Base-by-base conservation (phyloP, 1,140 invertebrate genomes). In the Drusus annulatus region DNA sequence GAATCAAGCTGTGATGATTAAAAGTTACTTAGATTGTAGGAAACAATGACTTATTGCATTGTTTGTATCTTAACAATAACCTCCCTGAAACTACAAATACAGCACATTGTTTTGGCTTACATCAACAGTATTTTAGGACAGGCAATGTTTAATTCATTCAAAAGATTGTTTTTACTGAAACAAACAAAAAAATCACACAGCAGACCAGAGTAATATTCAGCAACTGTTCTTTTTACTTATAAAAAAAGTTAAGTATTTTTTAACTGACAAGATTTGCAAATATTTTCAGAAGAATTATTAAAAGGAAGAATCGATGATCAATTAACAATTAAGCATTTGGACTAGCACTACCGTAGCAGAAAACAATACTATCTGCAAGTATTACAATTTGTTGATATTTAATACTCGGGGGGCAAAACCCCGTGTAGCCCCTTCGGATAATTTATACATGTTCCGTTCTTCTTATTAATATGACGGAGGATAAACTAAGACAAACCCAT, bases 21-120 rank as follows among this genome's bases (percentile, higher is more conserved):
- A 65, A 51, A 71, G 17, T 71, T 50, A 51, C 68, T 71, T 71
- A 71, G 23, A 71, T 50, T 71, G 50, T 71, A 54, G 45, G 68
- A 71, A 71, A 65, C 21, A 71, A 68, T 50, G 31, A 68, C 15
- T 31, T 60, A 13, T n/a, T 31, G n/a, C 25, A 21, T 65, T 28
- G 28, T 65, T 36, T 65, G 17, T 25, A 68, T 7, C n/a, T 68
- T 36, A 31, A 68, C 16, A 68, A 36, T 68, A 36, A 68, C 16
- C 56, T 60, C 23, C 21, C 56, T 60, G 56, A 60, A 60, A 23
- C 56, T 60, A 60, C 13, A 23, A 45, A 45, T 45, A 45, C 36
- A 45, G 10, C 13, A 45, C 36, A 45, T 45, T 45, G 10, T 45
- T 45, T 45, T 45, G 36, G 36, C 36, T 45, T 45, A 45, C 36